These are phyloP conservation scores for Glaucopsyche alexis DNA, from an alignment of 2,888 invertebrate genomes.

Conservation along the genomic window DNA sequence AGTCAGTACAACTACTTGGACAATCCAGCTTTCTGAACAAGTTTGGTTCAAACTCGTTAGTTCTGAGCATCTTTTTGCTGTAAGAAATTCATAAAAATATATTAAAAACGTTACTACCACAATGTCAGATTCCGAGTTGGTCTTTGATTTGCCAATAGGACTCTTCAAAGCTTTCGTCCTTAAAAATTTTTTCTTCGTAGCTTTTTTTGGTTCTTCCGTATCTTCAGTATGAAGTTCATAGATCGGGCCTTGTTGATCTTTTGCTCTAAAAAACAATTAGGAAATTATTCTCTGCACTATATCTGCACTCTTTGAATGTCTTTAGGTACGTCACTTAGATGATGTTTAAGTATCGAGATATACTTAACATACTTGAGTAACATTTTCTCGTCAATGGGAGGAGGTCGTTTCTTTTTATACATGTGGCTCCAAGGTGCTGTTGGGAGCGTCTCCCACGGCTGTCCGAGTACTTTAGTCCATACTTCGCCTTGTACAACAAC, in stretches of 20 bases:
- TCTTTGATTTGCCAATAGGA: not conserved
- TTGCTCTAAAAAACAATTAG: not conserved
- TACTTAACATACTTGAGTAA: conserved; percentile 53
- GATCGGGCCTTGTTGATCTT: conserved; percentile 53
- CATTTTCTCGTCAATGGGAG: conserved; percentile 54
- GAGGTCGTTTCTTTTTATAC: conserved; percentile 76
- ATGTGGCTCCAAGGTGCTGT: conserved; percentile 76
- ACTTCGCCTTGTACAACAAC: conserved; percentile 72
- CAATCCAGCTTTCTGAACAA: too few species aligned
- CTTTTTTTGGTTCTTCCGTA: conserved; percentile 44
- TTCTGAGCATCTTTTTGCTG: not conserved
- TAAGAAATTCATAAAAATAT: not conserved
- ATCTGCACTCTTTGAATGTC: not conserved
- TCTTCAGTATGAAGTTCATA: conserved; percentile 57
- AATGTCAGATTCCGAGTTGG: conserved; percentile 50
- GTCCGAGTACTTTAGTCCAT: conserved; percentile 70
- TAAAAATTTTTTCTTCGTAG: conserved; percentile 39
- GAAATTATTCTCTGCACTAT: not conserved
- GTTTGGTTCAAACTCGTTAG: too few species aligned
- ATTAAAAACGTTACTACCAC: conserved; percentile 50
- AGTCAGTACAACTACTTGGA: too few species aligned
- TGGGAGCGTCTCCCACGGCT: conserved; percentile 71
- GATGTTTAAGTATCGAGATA: not conserved
- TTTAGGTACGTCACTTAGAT: not conserved
- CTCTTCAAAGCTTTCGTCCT: not conserved